phyloP scores from a whole-genome alignment of 2,113 vertebrate species.

The Oreochromis niloticus region DNA sequence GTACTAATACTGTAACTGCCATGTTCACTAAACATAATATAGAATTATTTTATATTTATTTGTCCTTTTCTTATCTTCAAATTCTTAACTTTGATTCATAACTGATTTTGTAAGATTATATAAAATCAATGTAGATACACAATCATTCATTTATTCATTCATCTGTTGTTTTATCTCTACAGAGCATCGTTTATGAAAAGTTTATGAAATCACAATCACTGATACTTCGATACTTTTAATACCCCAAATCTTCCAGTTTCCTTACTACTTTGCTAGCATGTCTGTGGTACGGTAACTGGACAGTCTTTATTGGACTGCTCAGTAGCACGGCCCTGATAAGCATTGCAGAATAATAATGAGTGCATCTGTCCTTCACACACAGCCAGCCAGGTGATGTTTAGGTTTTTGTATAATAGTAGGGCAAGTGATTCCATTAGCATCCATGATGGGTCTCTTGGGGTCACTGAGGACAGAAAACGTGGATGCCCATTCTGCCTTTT shows the following conservation, averaged over 20 bases:
- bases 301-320: constrained; percentile 30
- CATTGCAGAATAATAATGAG: constrained; percentile 64
- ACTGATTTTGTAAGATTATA: background rate
- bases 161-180: background rate
- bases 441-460: constrained; percentile 58
- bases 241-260: background rate
- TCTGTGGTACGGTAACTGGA: constrained; percentile 5
- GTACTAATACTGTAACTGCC: background rate
- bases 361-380: constrained; percentile 54
- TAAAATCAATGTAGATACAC: background rate
- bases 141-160: background rate
- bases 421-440: constrained; percentile 65
- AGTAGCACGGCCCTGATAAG: constrained; percentile 38
- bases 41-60: background rate
- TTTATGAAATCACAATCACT: background rate
- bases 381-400: constrained; percentile 54
- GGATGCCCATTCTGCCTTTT: constrained; percentile 17
- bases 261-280: background rate
- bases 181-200: background rate
- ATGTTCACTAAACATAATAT: background rate
- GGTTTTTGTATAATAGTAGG: constrained; percentile 57
- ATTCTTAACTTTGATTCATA: background rate
- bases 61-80: background rate
- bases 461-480: constrained; percentile 43
- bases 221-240: background rate